Percentiles rank a stretch among this genome's conserved stretches.
Evolutionary conservation across 2,113 vertebrate genomes (phyloP).

Genomic region (Corythornis vintsioides): DNA sequence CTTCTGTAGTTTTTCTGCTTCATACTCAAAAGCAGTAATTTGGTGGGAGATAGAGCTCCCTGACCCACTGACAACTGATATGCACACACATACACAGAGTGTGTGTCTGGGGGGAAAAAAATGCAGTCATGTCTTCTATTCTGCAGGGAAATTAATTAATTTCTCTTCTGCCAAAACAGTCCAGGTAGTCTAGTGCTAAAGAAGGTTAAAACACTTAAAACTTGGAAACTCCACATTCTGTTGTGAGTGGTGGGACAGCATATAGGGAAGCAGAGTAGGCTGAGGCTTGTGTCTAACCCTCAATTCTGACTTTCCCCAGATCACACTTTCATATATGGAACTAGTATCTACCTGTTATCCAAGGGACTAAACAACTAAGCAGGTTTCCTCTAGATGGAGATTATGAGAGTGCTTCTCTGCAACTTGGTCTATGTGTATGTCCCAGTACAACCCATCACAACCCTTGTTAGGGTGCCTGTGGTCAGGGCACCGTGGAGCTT

Average conservation of each 20-base stretch:
- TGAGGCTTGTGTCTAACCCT: background rate
- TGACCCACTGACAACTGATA: background rate
- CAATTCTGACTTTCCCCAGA: background rate
- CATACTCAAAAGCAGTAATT: background rate
- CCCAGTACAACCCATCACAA: accelerated
- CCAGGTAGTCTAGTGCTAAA: background rate
- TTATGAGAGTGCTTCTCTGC: background rate
- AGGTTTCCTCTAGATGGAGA: background rate
- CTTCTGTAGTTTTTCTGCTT: background rate
- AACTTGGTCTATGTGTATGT: background rate
- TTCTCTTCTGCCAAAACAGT: background rate
- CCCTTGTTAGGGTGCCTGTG: too few species aligned
- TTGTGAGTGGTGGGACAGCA: background rate
- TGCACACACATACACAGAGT: accelerated
- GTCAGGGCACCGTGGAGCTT: background rate
- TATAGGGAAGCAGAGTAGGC: background rate
- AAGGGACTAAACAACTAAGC: background rate
- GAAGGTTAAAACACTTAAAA: background rate
- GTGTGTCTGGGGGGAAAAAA: background rate
- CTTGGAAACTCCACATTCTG: background rate
- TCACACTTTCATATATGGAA: background rate
- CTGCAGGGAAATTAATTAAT: background rate
- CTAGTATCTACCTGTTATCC: background rate
- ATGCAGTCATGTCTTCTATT: background rate
- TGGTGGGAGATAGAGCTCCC: background rate